Evolutionary conservation across 2,113 vertebrate species (phyloP).

Genomic region (Sardina pilchardus): DNA sequence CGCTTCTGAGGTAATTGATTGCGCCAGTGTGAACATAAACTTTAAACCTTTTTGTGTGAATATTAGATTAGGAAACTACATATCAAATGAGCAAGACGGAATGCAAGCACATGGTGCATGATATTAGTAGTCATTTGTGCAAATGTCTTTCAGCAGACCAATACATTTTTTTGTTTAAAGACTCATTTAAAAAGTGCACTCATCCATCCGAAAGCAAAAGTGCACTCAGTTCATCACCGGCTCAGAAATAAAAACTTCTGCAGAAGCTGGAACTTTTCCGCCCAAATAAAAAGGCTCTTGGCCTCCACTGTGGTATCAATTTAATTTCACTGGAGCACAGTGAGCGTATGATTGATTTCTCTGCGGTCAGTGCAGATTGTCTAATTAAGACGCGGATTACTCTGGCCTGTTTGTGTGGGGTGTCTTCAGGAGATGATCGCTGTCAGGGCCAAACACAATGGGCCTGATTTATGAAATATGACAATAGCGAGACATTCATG

Average conservation of each 20-base stretch:
- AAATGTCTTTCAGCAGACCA: slow-evolving; percentile 10
- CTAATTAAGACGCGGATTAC: slow-evolving; percentile 63
- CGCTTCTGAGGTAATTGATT: background rate
- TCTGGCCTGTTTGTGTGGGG: slow-evolving; percentile 57
- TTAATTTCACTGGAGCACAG: slow-evolving; percentile 20
- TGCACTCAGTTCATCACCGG: background rate
- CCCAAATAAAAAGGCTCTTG: background rate
- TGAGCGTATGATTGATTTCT: slow-evolving; percentile 55
- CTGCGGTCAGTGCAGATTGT: slow-evolving; percentile 54
- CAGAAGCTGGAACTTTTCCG: background rate
- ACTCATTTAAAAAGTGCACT: slow-evolving; percentile 3
- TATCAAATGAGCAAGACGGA: background rate
- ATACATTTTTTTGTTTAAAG: slow-evolving; percentile 2
- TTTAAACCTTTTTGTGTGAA: background rate
- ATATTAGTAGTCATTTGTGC: slow-evolving; percentile 11
- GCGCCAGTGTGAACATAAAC: background rate
- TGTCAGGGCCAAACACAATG: slow-evolving; percentile 69
- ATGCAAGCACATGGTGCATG: slow-evolving; percentile 12
- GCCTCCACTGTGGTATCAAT: background rate
- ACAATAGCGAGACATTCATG: slow-evolving; percentile 74
- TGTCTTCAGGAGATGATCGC: slow-evolving; percentile 72
- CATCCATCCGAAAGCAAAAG: slow-evolving; percentile 6
- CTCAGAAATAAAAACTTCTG: slow-evolving; percentile 8
- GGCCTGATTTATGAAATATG: slow-evolving; percentile 78
- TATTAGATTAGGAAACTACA: background rate